phyloP scores from a whole-genome alignment of 2,888 invertebrate species.

The Lamellibrachia columna region DNA sequence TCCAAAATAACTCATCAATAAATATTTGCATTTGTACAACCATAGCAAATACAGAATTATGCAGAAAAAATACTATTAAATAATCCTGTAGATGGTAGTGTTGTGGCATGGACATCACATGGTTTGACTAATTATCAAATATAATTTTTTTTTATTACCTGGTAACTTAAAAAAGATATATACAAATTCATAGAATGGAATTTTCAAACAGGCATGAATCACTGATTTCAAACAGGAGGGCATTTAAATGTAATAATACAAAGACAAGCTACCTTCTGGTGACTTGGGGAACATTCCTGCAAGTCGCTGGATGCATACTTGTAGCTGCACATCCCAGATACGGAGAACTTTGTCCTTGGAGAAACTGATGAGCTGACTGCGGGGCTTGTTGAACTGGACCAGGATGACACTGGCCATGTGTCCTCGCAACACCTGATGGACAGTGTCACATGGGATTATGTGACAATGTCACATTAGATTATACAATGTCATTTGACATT shows the following conservation, averaged over 20 bases:
- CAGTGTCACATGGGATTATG: neutral
- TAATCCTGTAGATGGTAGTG: neutral
- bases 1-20: neutral
- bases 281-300: conserved; percentile 66
- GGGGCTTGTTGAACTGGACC: conserved; percentile 61
- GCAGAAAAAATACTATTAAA: neutral
- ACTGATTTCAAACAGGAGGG: too few relatives aligned
- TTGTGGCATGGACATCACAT: neutral
- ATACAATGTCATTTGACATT: conserved; percentile 22
- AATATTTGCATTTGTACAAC: neutral
- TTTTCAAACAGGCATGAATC: too few relatives aligned
- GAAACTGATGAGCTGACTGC: conserved; percentile 64
- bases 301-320: conserved; percentile 65
- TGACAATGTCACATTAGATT: neutral
- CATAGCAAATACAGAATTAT: neutral
- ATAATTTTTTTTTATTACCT: neutral
- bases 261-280: conserved; percentile 56
- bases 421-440: conserved; percentile 60
- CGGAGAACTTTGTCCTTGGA: conserved; percentile 66
- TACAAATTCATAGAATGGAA: too few relatives aligned
- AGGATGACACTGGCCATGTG: conserved; percentile 66
- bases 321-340: conserved; percentile 66
- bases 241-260: neutral
- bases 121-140: neutral
- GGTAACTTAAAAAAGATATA: too few relatives aligned